These are phyloP conservation scores for Lucifuga dentata DNA, from an alignment of 2,113 vertebrate species.

Conservation along the genomic window DNA sequence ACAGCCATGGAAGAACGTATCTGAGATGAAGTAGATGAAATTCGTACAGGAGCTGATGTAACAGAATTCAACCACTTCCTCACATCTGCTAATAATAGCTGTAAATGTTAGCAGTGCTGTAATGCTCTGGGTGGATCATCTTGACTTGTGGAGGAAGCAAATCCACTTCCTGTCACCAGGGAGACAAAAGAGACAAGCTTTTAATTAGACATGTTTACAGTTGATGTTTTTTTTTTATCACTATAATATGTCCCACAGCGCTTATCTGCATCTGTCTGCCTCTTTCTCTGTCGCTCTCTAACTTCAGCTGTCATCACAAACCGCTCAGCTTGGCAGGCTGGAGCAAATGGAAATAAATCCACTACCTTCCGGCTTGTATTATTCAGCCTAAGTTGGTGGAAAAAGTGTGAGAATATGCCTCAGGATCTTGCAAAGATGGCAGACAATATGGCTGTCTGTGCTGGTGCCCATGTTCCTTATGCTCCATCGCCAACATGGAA, in stretches of 20 bases:
- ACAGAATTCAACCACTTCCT: constrained; percentile 23
- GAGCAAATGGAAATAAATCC: neutral
- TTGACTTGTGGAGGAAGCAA: constrained; percentile 50
- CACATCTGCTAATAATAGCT: constrained; percentile 45
- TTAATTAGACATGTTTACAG: constrained; percentile 78
- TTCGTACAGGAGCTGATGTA: constrained; percentile 16
- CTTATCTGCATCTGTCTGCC: constrained; percentile 13
- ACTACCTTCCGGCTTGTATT: constrained; percentile 11
- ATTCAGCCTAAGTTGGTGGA: constrained; percentile 16
- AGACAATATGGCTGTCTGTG: constrained; percentile 27
- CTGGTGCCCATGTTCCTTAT: constrained; percentile 31
- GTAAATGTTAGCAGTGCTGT: constrained; percentile 34
- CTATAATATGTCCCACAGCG: constrained; percentile 63
- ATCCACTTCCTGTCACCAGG: constrained; percentile 63
- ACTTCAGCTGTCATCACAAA: constrained; percentile 60
- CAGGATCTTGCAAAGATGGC: constrained; percentile 18
- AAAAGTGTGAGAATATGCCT: constrained; percentile 28
- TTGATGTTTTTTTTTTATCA: constrained; percentile 76
- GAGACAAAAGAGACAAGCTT: constrained; percentile 67
- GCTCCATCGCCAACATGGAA: constrained; percentile 17
- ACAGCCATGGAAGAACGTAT: neutral
- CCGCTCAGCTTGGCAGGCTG: constrained; percentile 37
- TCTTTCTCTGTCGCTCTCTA: constrained; percentile 4
- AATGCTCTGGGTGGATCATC: constrained; percentile 37
- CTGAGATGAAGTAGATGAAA: constrained; percentile 16